Conservation (phyloP, 2,888 invertebrate species). For the Machimus rusticus region DNA sequence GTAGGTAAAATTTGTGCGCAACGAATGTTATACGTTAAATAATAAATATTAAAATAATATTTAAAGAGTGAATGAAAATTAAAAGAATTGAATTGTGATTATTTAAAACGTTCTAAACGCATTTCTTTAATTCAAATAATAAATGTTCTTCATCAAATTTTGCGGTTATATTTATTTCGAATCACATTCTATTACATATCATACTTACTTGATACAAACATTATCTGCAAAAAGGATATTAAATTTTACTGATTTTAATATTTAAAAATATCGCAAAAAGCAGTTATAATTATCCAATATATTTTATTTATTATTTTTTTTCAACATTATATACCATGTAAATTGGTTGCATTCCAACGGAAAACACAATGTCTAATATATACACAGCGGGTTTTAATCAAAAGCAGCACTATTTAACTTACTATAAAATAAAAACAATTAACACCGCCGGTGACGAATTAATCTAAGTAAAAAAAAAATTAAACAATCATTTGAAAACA, state of each 20-base stretch:
- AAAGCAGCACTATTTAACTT: neutral
- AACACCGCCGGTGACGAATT: neutral
- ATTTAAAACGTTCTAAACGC: neutral
- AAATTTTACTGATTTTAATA: neutral
- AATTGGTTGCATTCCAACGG: neutral
- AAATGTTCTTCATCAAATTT: neutral
- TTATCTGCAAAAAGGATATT: neutral
- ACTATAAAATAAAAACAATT: neutral
- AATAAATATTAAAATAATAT: neutral
- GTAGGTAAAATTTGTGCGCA: constrained; percentile 59
- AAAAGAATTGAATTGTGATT: neutral
- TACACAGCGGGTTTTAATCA: constrained; percentile 1
- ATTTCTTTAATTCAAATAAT: neutral
- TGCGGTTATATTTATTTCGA: neutral
- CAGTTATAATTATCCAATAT: neutral
- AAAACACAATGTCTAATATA: neutral
- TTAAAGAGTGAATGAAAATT: neutral
- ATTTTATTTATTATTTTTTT: neutral
- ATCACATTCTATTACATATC: neutral
- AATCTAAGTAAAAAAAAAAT: neutral
- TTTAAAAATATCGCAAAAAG: neutral
- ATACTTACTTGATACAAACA: neutral
- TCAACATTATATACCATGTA: neutral
- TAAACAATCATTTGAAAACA: neutral
- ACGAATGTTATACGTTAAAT: constrained; percentile 54